Conservation (phyloP, 2,113 vertebrate genomes). For the Mirza zaza region DNA sequence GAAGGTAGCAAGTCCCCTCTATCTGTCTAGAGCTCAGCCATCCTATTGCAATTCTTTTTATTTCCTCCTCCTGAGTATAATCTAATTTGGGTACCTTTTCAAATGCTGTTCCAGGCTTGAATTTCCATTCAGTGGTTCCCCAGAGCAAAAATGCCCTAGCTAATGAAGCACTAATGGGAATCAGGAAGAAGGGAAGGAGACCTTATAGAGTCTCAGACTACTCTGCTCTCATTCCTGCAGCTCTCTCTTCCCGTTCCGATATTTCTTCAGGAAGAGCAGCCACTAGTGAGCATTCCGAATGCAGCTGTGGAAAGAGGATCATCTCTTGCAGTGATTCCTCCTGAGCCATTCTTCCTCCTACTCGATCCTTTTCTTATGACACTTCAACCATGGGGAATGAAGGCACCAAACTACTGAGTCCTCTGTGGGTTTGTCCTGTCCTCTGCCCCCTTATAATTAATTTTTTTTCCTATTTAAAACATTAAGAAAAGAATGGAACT, state of each 20-base stretch:
- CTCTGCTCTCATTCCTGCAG: constrained; percentile 64
- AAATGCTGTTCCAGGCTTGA: constrained; percentile 38
- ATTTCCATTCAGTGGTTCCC: constrained; percentile 43
- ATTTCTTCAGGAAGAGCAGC: constrained; percentile 74
- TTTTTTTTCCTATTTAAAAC: constrained; percentile 21
- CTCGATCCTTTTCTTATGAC: background rate
- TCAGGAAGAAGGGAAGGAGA: background rate
- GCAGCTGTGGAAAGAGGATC: background rate
- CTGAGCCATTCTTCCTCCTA: background rate
- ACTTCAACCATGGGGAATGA: background rate
- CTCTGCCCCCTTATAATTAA: constrained; percentile 44
- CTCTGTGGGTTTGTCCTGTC: constrained; percentile 36
- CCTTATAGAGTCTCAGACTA: background rate
- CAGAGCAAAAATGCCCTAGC: constrained; percentile 32
- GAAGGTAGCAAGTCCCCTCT: background rate
- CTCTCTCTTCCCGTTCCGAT: constrained; percentile 73
- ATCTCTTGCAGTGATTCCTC: background rate
- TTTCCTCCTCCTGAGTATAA: background rate
- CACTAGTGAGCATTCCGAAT: background rate
- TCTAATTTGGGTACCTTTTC: constrained; percentile 57
- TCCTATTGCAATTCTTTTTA: background rate
- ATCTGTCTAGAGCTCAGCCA: background rate
- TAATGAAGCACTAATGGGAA: background rate
- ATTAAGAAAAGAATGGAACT: background rate
- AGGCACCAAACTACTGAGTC: background rate